phyloP scores from a whole-genome alignment of 1,140 invertebrate species.

The Zaprionus lachaisei region DNA sequence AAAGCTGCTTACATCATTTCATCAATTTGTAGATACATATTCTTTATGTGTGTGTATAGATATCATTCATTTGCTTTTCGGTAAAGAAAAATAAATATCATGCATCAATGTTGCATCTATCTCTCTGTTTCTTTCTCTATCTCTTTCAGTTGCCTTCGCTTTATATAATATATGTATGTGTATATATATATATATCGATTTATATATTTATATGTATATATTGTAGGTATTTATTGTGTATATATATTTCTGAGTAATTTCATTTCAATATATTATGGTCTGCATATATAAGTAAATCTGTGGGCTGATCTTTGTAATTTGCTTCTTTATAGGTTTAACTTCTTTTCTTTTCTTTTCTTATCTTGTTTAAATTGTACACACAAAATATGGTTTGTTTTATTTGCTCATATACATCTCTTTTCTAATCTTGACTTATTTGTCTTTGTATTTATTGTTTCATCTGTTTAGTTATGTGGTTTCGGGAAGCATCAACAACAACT shows the following conservation, averaged over 20 bases:
- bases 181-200: slow-evolving; percentile 40
- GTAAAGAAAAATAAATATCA: slow-evolving; percentile 72
- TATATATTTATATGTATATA: slow-evolving; percentile 31
- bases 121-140: slow-evolving; percentile 12
- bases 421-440: slow-evolving; percentile 25
- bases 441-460: slow-evolving; percentile 27
- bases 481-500: slow-evolving; percentile 47
- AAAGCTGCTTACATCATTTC: slow-evolving; percentile 41
- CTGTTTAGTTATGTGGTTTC: slow-evolving; percentile 47
- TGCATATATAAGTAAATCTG: slow-evolving; percentile 66
- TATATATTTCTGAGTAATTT: slow-evolving; percentile 46
- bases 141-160: slow-evolving; percentile 17
- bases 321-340: slow-evolving; percentile 17
- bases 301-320: slow-evolving; percentile 62
- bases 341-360: slow-evolving; percentile 53
- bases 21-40: slow-evolving; percentile 23
- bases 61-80: slow-evolving; percentile 41
- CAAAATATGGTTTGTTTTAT: slow-evolving; percentile 70
- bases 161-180: slow-evolving; percentile 12
- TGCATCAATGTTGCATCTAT: slow-evolving; percentile 32
- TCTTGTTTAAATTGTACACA: slow-evolving; percentile 62
- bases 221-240: slow-evolving; percentile 52
- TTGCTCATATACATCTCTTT: slow-evolving; percentile 30
- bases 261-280: slow-evolving; percentile 42
- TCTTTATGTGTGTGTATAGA: slow-evolving; percentile 16